Conservation (phyloP, 2,113 vertebrate genomes). For the Caretta caretta region DNA sequence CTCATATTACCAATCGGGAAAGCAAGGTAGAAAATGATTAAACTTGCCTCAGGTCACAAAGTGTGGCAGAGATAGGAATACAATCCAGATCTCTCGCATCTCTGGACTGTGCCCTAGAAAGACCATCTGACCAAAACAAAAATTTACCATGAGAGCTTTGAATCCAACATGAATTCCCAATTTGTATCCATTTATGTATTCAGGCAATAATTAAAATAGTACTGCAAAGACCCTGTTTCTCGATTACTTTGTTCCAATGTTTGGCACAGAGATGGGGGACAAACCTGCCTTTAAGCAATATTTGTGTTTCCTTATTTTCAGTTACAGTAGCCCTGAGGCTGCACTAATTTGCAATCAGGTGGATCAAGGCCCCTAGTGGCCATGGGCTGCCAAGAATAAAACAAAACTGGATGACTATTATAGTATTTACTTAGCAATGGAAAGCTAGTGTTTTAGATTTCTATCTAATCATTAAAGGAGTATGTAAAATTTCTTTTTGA, state of each 20-base stretch:
- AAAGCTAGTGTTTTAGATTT: not conserved
- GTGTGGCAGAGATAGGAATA: not conserved
- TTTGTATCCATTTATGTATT: not conserved
- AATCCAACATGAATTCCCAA: not conserved
- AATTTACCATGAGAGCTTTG: no score
- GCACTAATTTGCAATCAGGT: not conserved
- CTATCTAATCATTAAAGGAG: not conserved
- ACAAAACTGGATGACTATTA: not conserved
- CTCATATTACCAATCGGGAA: not conserved
- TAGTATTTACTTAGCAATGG: not conserved
- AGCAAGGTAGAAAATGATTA: not conserved
- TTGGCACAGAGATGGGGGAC: not conserved
- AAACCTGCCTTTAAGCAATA: accelerated
- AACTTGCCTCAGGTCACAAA: not conserved
- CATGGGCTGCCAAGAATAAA: not conserved
- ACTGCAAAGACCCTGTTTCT: not conserved
- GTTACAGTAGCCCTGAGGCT: not conserved
- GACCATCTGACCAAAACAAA: no score
- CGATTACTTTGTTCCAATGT: not conserved
- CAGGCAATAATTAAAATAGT: not conserved
- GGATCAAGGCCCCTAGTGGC: not conserved
- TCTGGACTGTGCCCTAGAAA: not conserved
- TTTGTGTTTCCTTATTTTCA: not conserved
- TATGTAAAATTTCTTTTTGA: not conserved
- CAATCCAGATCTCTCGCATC: not conserved